Base-by-base conservation (phyloP, 64 coral and sea anemone species). In the Orbicella faveolata region DNA sequence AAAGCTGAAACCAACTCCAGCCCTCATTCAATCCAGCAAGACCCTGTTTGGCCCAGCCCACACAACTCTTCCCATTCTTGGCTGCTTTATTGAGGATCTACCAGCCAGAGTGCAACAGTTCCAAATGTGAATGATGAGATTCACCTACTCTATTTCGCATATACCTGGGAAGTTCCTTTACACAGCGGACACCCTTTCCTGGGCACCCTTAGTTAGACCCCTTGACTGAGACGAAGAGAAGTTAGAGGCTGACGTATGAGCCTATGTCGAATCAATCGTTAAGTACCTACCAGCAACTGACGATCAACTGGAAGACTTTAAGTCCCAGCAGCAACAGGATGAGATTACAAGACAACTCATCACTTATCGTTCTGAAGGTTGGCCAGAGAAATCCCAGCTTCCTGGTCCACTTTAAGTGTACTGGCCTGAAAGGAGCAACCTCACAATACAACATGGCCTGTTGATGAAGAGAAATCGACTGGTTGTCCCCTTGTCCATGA, bases 341-440 rank as follows among this genome's bases (percentile, higher is more conserved):
- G 14, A 78, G 36, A 34, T 78, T 39, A 78, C 39, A 7, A 78
- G 15, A 12, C 37, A 54, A 48, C 76, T 78, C 18, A 78, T 78
- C 10, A 13, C 21, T 37, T 75, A 75, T 35, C 39, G 74, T 75
- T 36, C 74, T 37, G 51, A 80, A 59, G 81, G 61, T 20, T 83
- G 81, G 61, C 81, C 81, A 16, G 81, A 83, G 26, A 63, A 83
- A 66, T 35, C 57, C 6, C 13, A 83, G 9, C 81, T 83, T 44
- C 57, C 57, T 18, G 61, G 59, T 37, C 57, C 64, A 36, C 81
- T 66, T 39, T 36, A 83, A 63, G 14, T n/a, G 16, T 83, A 66
- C 61, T 83, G 81, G 81, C 26, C 59, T 8, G 33, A 67, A n/a
- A 83, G 25, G 61, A 8, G 14, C 25, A 0, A 63, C 18, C 59